Conservation (phyloP, 2,888 invertebrate species). For the Erannis defoliaria region DNA sequence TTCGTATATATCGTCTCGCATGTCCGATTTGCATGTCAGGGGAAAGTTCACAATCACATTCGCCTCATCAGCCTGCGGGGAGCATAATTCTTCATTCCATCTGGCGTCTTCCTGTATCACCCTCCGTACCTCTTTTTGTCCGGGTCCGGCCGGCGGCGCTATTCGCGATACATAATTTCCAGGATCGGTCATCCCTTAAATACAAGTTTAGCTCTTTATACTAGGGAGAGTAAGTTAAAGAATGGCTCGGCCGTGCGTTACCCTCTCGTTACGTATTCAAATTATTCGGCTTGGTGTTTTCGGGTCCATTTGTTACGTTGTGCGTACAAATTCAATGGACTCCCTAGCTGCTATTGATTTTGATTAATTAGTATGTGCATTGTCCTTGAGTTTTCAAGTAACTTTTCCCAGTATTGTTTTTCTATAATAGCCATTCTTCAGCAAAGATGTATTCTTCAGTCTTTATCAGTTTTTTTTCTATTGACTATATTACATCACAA, state of each 20-base stretch:
- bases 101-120: constrained; percentile 84
- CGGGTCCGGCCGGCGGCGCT: constrained; percentile 78
- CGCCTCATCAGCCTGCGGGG: constrained; percentile 85
- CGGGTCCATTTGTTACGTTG: constrained; percentile 74
- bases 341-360: constrained; percentile 57
- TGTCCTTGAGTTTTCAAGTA: constrained; percentile 36
- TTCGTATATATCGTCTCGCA: constrained; percentile 58
- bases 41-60: constrained; percentile 86
- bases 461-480: background rate
- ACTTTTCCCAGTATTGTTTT: constrained; percentile 19
- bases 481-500: background rate
- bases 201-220: constrained; percentile 86
- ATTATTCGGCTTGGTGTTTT: constrained; percentile 82
- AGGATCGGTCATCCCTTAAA: constrained; percentile 87
- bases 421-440: background rate
- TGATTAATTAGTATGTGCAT: constrained; percentile 67
- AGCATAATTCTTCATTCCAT: constrained; percentile 84
- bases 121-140: constrained; percentile 79
- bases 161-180: constrained; percentile 85
- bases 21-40: constrained; percentile 83
- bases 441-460: background rate
- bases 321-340: constrained; percentile 65
- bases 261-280: constrained; percentile 86
- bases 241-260: constrained; percentile 79
- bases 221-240: constrained; percentile 80